Base-by-base conservation (phyloP, 30 jellyfish, hydroid and myxozoan species). In the Nemopilema nomurai region DNA sequence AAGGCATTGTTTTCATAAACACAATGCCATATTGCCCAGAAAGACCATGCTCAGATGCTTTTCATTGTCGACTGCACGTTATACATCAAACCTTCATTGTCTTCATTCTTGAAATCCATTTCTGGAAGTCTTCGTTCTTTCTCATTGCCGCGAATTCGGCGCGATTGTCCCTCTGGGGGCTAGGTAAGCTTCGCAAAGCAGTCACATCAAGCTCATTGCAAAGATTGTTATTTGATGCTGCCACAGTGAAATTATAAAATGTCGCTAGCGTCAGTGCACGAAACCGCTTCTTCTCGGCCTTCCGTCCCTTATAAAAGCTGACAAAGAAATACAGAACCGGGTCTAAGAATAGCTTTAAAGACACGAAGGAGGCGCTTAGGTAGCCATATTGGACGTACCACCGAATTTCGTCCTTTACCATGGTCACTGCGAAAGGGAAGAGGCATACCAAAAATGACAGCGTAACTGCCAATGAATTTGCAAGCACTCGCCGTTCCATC, bases 381-480 rank as follows among this genome's bases (percentile, higher is more conserved):
- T 28, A 31, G n/a, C 49, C 49, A 29, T 62, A 23, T 1, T 23
- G 20, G 18, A 8, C 8, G 31, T 24, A 30, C 49, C 67, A n/a
- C 23, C 23, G 22, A 16, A 19, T 27, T 3, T 29, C 78, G 4
- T 3, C 13, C 20, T 69, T 67, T 8, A 49, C 41, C 16, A 65
- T 41, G 19, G 77, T 52, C 13, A 82, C 19, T 26, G 90, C 84
- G 24, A 69, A 50, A n/a, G 90, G 90, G 67, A 82, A 71, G 18
- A 69, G 16, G 53, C 90, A 68, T 63, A 29, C 71, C 52, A 69
- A 18, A 27, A 82, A 82, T 28, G 83, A 32, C n/a, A 82, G 62
- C 8, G 90, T 82, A 21, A 82, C 90, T 62, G 90, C 90, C 27
- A 82, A 23, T 18, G 90, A 71, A 32, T 82, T 82, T 24, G 26